Evolutionary conservation across 2,888 invertebrate species (phyloP), one percentile per base, ranked within the genome.

Genomic region (Lasioglossum calceatum): DNA sequence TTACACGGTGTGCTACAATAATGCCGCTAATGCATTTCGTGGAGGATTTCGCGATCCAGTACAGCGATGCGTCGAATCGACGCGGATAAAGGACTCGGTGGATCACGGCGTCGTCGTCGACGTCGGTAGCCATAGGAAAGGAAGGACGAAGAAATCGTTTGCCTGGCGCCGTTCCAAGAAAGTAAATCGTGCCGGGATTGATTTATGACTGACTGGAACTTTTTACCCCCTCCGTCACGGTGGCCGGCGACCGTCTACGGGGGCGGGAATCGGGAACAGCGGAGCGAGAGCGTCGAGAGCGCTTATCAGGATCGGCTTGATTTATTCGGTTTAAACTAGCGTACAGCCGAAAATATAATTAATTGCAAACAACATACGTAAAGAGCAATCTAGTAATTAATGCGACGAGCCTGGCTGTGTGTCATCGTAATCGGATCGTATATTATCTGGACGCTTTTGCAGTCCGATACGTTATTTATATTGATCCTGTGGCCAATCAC

Each of bases 141-240:
- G 89, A 88, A 84, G 89, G 82, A 91, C 90, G 90, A 91, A 90
- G 89, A 91, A 91, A 90, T 91, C 90, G 89, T 91, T 89, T 86
- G 91, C 78, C 85, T 91, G 91, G 91, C 91, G 81, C 72, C 82
- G 73, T 78, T 87, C 91, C 91, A 91, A 82, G 79, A 83, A 91
- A 87, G 89, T 91, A 91, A 91, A 91, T 91, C 91, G 91, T 88
- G 82, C 80, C 82, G 64, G 82, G 91, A 91, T 91, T 91, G 91
- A 91, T 91, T 91, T 91, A 91, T 90, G 91, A 91, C 86, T 87
- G 91, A 91, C 87, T 88, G 79, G 84, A 88, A 87, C 86, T 91
- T 91, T 91, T 88, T 85, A 86, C 79, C 88, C 87, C 79, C 71
- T 32, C 32, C 67, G 75, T 73, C 82, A 64, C 79, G 36, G 81